Percentiles rank a stretch among this genome's conserved stretches.
Conservation (phyloP, 2,888 invertebrate species). For the Eucera pruinosa region DNA sequence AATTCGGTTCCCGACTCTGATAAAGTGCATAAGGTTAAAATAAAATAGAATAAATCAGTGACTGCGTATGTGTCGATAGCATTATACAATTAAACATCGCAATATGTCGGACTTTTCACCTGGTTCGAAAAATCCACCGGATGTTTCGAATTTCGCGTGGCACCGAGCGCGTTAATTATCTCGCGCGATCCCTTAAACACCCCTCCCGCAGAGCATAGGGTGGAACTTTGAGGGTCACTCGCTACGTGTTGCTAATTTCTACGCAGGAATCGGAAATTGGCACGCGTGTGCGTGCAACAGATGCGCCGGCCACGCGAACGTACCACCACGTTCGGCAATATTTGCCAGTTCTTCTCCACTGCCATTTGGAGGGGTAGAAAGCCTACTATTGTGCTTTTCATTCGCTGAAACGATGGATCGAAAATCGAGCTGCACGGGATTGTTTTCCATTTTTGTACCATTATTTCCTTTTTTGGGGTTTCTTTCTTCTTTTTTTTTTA, state of each 20-base stretch:
- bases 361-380: slow-evolving; percentile 2
- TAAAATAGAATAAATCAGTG: too few species aligned
- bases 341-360: slow-evolving; percentile 70
- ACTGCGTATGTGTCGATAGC: too few species aligned
- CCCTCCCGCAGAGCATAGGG: slow-evolving; percentile 36
- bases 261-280: slow-evolving; percentile 79
- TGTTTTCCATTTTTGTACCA: slow-evolving; percentile 10
- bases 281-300: slow-evolving; percentile 80
- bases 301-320: slow-evolving; percentile 83
- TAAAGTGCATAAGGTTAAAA: too few species aligned
- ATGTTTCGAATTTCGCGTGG: slow-evolving; percentile 10
- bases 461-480: not conserved
- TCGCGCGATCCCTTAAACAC: slow-evolving; percentile 22
- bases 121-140: not conserved
- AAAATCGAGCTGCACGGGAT: slow-evolving; percentile 45
- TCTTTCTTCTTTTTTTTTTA: not conserved
- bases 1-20: too few species aligned
- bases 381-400: slow-evolving; percentile 48
- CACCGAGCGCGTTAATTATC: slow-evolving; percentile 35
- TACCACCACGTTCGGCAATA: slow-evolving; percentile 75
- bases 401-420: slow-evolving; percentile 53
- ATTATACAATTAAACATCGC: too few species aligned
- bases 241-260: slow-evolving; percentile 76
- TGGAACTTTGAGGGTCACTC: slow-evolving; percentile 72
- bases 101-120: not conserved